These are phyloP conservation scores for Thalpophila matura DNA, from an alignment of 2,888 invertebrate genomes.

Conservation along the genomic window DNA sequence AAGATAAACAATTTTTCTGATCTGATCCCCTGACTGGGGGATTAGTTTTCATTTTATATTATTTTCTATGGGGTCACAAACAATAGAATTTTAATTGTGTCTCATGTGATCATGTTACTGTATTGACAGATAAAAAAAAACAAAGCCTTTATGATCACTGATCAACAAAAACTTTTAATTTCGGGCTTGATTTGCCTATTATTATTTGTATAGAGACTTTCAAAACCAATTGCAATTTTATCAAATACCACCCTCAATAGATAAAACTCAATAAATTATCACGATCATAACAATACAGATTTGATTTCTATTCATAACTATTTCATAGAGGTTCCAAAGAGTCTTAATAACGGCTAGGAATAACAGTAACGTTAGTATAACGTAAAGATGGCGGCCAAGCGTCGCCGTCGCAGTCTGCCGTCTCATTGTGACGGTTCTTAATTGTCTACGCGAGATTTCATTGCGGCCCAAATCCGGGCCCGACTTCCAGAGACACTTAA, in stretches of 20 bases:
- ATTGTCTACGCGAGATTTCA: constrained; percentile 80
- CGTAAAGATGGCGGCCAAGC: constrained; percentile 64
- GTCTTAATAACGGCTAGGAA: constrained; percentile 57
- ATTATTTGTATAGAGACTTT: not conserved
- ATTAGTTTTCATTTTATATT: too few species aligned
- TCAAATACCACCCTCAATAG: not conserved
- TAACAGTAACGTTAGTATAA: constrained; percentile 65
- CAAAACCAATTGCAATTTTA: not conserved
- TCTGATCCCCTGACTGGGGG: too few species aligned
- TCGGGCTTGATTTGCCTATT: too few species aligned
- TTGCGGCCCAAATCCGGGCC: constrained; percentile 74
- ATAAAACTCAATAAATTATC: not conserved
- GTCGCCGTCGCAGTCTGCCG: constrained; percentile 58
- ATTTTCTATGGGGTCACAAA: too few species aligned
- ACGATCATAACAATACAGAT: constrained; percentile 10
- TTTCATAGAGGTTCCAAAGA: constrained; percentile 26
- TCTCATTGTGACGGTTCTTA: constrained; percentile 75
- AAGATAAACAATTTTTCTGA: too few species aligned
- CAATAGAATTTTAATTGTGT: too few species aligned
- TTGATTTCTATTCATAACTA: constrained; percentile 38
- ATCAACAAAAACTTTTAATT: too few species aligned
- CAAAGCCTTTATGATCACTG: too few species aligned
- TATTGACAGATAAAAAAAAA: too few species aligned
- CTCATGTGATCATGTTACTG: too few species aligned
- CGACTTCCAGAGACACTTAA: constrained; percentile 68